phyloP scores from a whole-genome alignment of 2,888 invertebrate species.

The Caenorhabditis wallacei region DNA sequence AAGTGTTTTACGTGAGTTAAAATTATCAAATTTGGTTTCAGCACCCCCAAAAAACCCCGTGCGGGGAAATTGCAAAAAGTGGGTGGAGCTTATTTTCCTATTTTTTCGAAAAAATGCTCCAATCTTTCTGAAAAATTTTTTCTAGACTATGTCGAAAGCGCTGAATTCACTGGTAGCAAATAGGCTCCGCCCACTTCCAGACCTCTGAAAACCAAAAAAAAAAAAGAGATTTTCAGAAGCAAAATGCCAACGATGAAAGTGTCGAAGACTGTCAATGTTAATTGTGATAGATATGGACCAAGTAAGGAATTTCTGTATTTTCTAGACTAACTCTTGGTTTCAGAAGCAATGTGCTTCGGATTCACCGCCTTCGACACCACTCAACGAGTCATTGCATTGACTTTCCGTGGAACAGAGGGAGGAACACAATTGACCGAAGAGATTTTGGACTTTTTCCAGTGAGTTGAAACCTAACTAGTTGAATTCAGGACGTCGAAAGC shows the following conservation, averaged over 20 bases:
- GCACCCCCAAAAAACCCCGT: not conserved
- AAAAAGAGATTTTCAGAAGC: slow-evolving; percentile 62
- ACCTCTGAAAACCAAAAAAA: not conserved
- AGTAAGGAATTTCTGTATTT: slow-evolving; percentile 19
- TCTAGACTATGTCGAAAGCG: too few species aligned
- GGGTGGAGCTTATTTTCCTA: not conserved
- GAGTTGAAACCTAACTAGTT: not conserved
- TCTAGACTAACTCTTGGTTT: slow-evolving; percentile 20
- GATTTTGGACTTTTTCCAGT: slow-evolving; percentile 60
- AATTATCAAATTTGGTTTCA: not conserved
- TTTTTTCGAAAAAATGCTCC: not conserved
- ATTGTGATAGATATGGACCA: slow-evolving; percentile 44
- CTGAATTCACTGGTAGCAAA: too few species aligned
- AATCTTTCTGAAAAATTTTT: not conserved
- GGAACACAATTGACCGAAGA: slow-evolving; percentile 64
- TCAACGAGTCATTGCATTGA: slow-evolving; percentile 62
- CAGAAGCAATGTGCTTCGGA: slow-evolving; percentile 56
- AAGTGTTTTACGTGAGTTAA: slow-evolving; percentile 65
- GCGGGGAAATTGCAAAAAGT: not conserved
- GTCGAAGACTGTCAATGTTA: slow-evolving; percentile 49
- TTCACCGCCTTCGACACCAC: slow-evolving; percentile 56
- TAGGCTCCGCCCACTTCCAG: not conserved
- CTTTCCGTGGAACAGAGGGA: slow-evolving; percentile 70
- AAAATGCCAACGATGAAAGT: slow-evolving; percentile 55
- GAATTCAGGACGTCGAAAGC: too few species aligned